Evolutionary conservation across 2,888 invertebrate genomes (phyloP).

Genomic region (Meandrusa payeni): DNA sequence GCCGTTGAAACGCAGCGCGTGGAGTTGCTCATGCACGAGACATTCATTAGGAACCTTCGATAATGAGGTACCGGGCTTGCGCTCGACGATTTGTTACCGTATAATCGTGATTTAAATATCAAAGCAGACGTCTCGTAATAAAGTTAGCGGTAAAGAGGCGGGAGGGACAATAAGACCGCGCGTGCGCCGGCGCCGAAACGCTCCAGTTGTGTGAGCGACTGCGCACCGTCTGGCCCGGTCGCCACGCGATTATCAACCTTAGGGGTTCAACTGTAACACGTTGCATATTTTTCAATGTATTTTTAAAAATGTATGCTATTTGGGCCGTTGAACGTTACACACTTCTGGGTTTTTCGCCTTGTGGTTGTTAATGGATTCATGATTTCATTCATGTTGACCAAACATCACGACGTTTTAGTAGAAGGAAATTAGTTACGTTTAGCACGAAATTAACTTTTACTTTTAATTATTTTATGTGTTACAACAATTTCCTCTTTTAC

Average conservation of each 20-base stretch:
- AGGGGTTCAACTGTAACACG: conserved; percentile 6
- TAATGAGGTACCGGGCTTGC: conserved; percentile 21
- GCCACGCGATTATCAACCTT: conserved; percentile 25
- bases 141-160: conserved; percentile 47
- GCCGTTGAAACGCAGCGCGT: conserved; percentile 8
- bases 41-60: conserved; percentile 21
- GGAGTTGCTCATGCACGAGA: conserved; percentile 19
- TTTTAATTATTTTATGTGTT: too few relatives aligned
- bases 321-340: conserved; percentile 15
- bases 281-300: conserved; percentile 15
- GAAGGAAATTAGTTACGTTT: conserved; percentile 10
- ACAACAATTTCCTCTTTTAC: too few relatives aligned
- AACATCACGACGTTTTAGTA: conserved; percentile 7
- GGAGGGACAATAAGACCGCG: conserved; percentile 48
- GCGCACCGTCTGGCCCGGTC: conserved; percentile 38
- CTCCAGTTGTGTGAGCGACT: conserved; percentile 52
- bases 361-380: conserved; percentile 16
- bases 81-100: conserved; percentile 38
- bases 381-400: conserved; percentile 19
- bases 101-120: conserved; percentile 58
- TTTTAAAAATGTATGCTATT: conserved; percentile 17
- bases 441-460: too few relatives aligned
- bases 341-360: conserved; percentile 15
- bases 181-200: conserved; percentile 68
- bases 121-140: conserved; percentile 47